These are phyloP conservation scores for Neodiprion pinetum DNA, from an alignment of 1,140 invertebrate genomes.

Conservation along the genomic window DNA sequence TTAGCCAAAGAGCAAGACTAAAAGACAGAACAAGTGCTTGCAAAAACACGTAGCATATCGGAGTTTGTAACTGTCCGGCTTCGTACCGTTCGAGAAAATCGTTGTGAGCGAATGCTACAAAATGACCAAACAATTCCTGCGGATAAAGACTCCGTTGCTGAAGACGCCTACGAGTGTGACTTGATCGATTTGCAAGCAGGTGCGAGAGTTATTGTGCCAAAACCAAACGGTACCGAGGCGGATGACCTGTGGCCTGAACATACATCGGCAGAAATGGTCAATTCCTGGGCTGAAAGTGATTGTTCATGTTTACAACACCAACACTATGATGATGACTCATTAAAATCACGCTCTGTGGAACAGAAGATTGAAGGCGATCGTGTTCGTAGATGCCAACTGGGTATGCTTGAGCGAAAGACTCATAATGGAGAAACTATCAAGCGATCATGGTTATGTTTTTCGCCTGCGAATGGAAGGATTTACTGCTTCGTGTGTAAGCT, in stretches of 20 bases:
- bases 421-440: constrained; percentile 27
- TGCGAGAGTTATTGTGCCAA: neutral
- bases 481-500: constrained; percentile 30
- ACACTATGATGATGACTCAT: constrained; percentile 18
- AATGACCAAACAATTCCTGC: neutral
- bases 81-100: neutral
- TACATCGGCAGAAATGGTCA: constrained; percentile 7
- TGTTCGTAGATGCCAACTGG: constrained; percentile 15
- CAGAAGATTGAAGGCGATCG: constrained; percentile 5
- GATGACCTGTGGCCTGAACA: constrained; percentile 20
- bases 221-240: constrained; percentile 6
- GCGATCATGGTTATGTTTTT: constrained; percentile 26
- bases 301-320: constrained; percentile 8
- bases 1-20: constrained; percentile 11
- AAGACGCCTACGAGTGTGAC: neutral
- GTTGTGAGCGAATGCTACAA: neutral
- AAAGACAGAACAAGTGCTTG: constrained; percentile 2
- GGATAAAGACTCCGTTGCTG: neutral
- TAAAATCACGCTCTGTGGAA: constrained; percentile 1
- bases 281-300: constrained; percentile 13
- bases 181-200: neutral
- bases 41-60: constrained; percentile 17
- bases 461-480: constrained; percentile 21
- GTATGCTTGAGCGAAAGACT: constrained; percentile 20
- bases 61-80: neutral